phyloP scores from a whole-genome alignment of 2,888 invertebrate species.

The Hydraecia micacea region DNA sequence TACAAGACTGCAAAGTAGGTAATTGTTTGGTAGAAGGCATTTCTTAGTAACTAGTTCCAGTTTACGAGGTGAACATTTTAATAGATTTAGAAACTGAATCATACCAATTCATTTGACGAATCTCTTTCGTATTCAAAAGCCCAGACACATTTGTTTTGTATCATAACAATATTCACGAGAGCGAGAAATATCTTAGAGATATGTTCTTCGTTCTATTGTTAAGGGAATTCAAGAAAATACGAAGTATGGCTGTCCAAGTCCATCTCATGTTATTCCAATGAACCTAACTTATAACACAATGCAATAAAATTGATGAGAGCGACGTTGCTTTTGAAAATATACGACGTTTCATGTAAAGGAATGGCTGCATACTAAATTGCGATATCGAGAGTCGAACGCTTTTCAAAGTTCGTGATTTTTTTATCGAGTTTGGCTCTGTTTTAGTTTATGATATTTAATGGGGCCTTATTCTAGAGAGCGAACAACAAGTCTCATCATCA shows the following conservation, averaged over 20 bases:
- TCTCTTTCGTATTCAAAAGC: neutral
- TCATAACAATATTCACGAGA: slow-evolving; percentile 42
- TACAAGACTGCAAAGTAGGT: neutral
- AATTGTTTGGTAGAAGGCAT: neutral
- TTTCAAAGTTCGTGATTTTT: slow-evolving; percentile 24
- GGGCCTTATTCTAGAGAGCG: neutral
- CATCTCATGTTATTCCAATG: slow-evolving; percentile 70
- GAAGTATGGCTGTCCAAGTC: slow-evolving; percentile 50
- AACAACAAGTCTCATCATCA: neutral
- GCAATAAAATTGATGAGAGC: slow-evolving; percentile 60
- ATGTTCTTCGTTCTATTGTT: slow-evolving; percentile 56
- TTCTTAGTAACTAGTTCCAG: neutral
- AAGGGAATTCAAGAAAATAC: slow-evolving; percentile 57
- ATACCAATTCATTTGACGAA: neutral
- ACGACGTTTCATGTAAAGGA: slow-evolving; percentile 35
- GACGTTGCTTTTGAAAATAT: slow-evolving; percentile 54
- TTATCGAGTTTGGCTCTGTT: neutral
- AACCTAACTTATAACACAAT: slow-evolving; percentile 63
- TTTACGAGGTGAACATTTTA: neutral
- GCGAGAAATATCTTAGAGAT: slow-evolving; percentile 39
- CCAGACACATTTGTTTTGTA: slow-evolving; percentile 41
- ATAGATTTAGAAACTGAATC: neutral
- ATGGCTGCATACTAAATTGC: slow-evolving; percentile 29
- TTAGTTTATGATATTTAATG: slow-evolving; percentile 1
- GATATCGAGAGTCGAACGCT: slow-evolving; percentile 9